Base-by-base conservation (phyloP, 1,140 invertebrate genomes). In the Metopolophium dirhodum region DNA sequence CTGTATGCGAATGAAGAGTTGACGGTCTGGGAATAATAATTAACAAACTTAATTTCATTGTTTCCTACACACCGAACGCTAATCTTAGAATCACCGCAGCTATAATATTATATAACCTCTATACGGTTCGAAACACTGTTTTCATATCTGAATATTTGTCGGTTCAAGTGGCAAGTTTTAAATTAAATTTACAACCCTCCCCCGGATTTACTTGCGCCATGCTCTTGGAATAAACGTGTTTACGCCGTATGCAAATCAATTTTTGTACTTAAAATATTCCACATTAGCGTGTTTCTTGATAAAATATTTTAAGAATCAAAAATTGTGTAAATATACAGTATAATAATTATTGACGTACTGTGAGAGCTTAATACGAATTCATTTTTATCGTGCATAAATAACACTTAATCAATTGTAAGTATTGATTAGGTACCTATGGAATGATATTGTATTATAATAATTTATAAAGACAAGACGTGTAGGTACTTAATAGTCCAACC, bases 11-110 rank as follows among this genome's bases (percentile, higher is more conserved):
- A 77, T 77, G 90, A 91, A 45, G 90, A 41, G 49, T 30, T 26
- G 90, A 82, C 90, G 77, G 51, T 23, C 68, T 49, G 51, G 51
- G 61, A 82, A 92, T 92, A 92, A 92, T 92, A 92, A 89, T 82
- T 92, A 92, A 92, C 68, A 92, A 92, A 92, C 90, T 92, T 92
- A 83, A 82, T 92, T 92, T 91, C 90, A 89, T 89, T 89, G 88
- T 89, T 89, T 90, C 89, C 89, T 68, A 90, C 89, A 68, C 57
- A 22, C 89, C 57, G 22, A 57, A 57, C 51, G 88, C 88, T 90
- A 90, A 90, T 90, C 89, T 90, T 68, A 68, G 89, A 90, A 90
- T 90, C 89, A 90, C 89, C 54, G 54, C 51, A 37, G 47, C 47
- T 20, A 91, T 45, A 37, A 37, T 2, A 45, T n/a, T 68, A 68